Conservation (phyloP, 2,113 vertebrate species). For the Cyanistes caeruleus region DNA sequence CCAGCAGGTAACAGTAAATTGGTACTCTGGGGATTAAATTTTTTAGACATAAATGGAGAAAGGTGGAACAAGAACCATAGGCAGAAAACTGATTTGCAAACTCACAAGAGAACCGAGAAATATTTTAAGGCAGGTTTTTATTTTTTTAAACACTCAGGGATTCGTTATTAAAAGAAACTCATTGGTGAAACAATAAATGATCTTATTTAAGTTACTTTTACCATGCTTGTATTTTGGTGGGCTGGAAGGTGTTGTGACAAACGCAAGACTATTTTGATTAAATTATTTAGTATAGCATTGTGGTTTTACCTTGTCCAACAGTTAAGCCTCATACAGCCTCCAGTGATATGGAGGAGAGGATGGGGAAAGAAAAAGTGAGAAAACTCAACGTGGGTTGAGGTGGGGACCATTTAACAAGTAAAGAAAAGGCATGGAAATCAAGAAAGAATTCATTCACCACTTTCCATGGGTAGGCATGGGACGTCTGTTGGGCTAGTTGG, state of each 20-base stretch:
- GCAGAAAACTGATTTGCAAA: neutral
- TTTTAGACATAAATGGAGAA: neutral
- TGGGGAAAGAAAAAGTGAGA: neutral
- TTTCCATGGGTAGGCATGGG: neutral
- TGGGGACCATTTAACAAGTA: neutral
- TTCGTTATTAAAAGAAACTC: neutral
- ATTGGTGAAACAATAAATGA: neutral
- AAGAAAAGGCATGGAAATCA: rapidly evolving
- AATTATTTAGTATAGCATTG: neutral
- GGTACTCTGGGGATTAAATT: neutral
- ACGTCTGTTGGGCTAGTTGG: neutral
- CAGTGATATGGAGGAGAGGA: neutral
- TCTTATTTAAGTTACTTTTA: neutral
- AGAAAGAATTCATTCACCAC: neutral
- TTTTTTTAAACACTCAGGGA: neutral
- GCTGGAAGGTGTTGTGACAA: neutral
- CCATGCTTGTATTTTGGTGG: neutral
- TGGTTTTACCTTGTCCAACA: neutral
- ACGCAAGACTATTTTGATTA: neutral
- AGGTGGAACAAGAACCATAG: neutral
- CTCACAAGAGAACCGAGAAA: neutral
- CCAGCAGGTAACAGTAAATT: neutral
- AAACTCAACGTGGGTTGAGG: neutral
- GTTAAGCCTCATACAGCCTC: neutral
- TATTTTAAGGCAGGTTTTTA: neutral